Percentiles rank a stretch among this genome's conserved stretches.
These are phyloP conservation scores for Madoqua kirkii DNA, from an alignment of 2,113 vertebrate species.

Conservation along the genomic window DNA sequence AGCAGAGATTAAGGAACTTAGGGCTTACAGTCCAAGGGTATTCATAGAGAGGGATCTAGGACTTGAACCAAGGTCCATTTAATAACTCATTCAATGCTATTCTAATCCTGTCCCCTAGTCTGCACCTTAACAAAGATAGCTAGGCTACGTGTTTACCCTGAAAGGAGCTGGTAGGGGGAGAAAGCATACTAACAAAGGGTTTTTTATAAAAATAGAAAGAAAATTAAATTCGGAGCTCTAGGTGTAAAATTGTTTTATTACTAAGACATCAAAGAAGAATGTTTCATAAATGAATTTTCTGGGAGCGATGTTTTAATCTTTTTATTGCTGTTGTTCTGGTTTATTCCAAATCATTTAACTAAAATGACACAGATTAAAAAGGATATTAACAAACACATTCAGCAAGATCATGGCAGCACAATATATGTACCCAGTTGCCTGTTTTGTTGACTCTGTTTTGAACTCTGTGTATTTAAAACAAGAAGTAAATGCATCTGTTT, in stretches of 20 bases:
- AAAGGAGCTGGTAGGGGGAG: fast-evolving
- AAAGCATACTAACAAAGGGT: not conserved
- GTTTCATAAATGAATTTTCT: slow-evolving; percentile 44
- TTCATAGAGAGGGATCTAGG: not conserved
- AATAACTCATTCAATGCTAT: not conserved
- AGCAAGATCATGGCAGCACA: not conserved
- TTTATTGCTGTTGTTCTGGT: slow-evolving; percentile 3
- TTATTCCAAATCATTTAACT: slow-evolving; percentile 40
- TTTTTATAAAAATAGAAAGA: not conserved
- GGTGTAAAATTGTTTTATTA: slow-evolving; percentile 12
- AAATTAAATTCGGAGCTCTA: not conserved
- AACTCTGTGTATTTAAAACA: slow-evolving; percentile 1
- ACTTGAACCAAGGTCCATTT: not conserved
- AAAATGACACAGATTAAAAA: slow-evolving; percentile 30
- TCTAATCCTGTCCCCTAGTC: not conserved
- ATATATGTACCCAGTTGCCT: not conserved
- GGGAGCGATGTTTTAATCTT: slow-evolving; percentile 19
- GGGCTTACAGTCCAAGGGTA: not conserved
- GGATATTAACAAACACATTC: not conserved
- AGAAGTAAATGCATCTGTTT: not conserved
- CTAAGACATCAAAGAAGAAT: slow-evolving; percentile 2
- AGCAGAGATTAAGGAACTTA: not conserved
- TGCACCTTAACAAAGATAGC: not conserved
- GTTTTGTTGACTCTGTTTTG: not conserved
- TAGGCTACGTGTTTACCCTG: not conserved